A percentile compares a stretch with the other conserved stretches of the same genome.
These are phyloP conservation scores for Mythimna lalbum DNA, from an alignment of 2,888 invertebrate species.

Conservation along the genomic window DNA sequence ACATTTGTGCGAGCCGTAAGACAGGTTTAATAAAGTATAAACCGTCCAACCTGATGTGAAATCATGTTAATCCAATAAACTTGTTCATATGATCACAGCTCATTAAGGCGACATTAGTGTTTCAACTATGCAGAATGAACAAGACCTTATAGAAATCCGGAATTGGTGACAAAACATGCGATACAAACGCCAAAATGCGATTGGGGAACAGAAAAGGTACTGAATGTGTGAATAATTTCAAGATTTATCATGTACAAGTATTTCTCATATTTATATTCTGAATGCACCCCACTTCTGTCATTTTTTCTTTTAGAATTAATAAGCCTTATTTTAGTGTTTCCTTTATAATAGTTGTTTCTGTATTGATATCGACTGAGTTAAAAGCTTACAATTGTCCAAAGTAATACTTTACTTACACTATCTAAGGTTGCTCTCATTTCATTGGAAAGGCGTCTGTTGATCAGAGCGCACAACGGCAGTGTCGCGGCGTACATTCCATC, in stretches of 20 bases:
- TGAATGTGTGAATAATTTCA: constrained; percentile 10
- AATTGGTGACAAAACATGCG: background rate
- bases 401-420: constrained; percentile 55
- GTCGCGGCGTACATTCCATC: constrained; percentile 59
- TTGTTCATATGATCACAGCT: constrained; percentile 33
- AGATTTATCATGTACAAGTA: constrained; percentile 1
- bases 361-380: constrained; percentile 42
- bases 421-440: constrained; percentile 46
- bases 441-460: constrained; percentile 48
- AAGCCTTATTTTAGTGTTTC: constrained; percentile 48
- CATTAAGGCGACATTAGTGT: constrained; percentile 40
- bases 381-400: constrained; percentile 52
- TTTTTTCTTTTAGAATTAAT: constrained; percentile 43
- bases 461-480: constrained; percentile 49
- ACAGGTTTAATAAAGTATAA: constrained; percentile 13
- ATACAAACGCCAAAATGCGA: constrained; percentile 18
- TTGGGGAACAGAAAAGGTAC: constrained; percentile 33
- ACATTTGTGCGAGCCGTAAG: constrained; percentile 26
- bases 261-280: constrained; percentile 17
- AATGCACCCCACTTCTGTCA: constrained; percentile 45
- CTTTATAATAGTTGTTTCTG: constrained; percentile 45
- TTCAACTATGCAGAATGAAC: background rate
- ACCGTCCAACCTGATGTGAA: background rate
- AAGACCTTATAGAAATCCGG: background rate
- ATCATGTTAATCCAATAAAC: constrained; percentile 7